Evolutionary conservation across 2,113 vertebrate genomes (phyloP).

Genomic region (Mustelus asterias): DNA sequence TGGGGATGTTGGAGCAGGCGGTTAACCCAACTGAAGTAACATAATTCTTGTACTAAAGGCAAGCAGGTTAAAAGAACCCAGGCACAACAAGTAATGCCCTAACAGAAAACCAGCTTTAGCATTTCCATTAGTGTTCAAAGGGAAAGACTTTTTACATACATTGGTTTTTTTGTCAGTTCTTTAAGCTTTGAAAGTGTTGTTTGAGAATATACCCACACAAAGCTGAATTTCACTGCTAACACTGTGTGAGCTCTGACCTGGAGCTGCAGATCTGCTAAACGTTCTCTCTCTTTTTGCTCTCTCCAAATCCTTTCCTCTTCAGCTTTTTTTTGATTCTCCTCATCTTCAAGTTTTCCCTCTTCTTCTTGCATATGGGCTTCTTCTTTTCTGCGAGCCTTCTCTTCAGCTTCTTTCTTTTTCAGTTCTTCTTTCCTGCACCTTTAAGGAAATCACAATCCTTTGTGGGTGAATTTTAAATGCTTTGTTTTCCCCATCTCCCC

Average conservation of each 20-base stretch:
- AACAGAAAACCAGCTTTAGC: not conserved
- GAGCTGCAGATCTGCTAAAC: slow-evolving; percentile 59
- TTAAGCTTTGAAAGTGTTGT: not conserved
- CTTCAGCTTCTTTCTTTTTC: slow-evolving; percentile 56
- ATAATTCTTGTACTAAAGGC: not conserved
- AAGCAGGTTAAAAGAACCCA: not conserved
- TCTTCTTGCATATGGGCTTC: slow-evolving; percentile 58
- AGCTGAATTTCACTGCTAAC: not conserved
- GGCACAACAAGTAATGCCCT: not conserved
- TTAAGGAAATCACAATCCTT: not conserved
- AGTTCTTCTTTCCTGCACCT: slow-evolving; percentile 67
- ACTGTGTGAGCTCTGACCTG: slow-evolving; percentile 57
- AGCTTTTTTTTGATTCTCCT: slow-evolving; percentile 56
- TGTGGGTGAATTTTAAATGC: not conserved
- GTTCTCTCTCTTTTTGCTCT: slow-evolving; percentile 67
- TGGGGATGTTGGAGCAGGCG: not conserved
- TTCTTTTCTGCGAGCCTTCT: slow-evolving; percentile 50
- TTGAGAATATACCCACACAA: not conserved
- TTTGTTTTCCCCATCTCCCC: too few relatives aligned
- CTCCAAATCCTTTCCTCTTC: slow-evolving; percentile 57
- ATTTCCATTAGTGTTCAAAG: not conserved
- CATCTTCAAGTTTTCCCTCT: slow-evolving; percentile 54
- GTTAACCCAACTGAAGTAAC: not conserved
- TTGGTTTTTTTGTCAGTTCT: not conserved
- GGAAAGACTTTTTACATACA: not conserved